These are phyloP conservation scores for Catostomus latipinnis DNA, from an alignment of 2,797 vertebrate genomes.

Conservation along the genomic window DNA sequence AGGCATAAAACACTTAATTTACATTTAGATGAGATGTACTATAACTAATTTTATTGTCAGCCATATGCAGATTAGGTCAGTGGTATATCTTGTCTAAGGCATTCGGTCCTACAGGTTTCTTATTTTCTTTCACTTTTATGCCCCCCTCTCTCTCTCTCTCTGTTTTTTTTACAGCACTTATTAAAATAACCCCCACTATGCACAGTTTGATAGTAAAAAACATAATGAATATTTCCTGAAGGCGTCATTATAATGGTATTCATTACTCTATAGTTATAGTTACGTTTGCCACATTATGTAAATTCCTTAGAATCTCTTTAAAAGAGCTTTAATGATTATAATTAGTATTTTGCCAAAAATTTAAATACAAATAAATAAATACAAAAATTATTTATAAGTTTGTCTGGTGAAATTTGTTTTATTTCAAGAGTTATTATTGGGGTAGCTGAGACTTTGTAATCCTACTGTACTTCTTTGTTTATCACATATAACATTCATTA, in stretches of 20 bases:
- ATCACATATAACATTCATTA: not conserved
- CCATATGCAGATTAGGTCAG: constrained; percentile 74
- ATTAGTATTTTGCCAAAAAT: constrained; percentile 61
- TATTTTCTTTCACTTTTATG: constrained; percentile 36
- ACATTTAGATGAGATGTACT: constrained; percentile 80
- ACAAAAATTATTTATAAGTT: not conserved
- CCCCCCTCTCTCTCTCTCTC: not conserved
- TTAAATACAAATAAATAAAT: no score
- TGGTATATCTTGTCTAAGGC: constrained; percentile 72
- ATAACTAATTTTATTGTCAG: constrained; percentile 76
- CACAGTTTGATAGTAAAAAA: constrained; percentile 60
- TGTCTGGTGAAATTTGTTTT: constrained; percentile 36
- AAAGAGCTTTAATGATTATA: constrained; percentile 67
- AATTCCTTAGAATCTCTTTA: constrained; percentile 62
- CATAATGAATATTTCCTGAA: constrained; percentile 67
- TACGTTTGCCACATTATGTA: constrained; percentile 58
- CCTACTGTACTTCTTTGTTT: not conserved
- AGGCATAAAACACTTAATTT: constrained; percentile 79
- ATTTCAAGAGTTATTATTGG: constrained; percentile 36
- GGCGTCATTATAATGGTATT: constrained; percentile 61
- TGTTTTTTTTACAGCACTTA: constrained; percentile 46
- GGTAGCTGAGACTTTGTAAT: not conserved
- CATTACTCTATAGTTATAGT: constrained; percentile 57
- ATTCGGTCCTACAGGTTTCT: constrained; percentile 68
- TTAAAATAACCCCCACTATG: constrained; percentile 62